These are phyloP conservation scores for Polydrusus pterygomalis DNA, from an alignment of 2,888 invertebrate species.

Conservation along the genomic window DNA sequence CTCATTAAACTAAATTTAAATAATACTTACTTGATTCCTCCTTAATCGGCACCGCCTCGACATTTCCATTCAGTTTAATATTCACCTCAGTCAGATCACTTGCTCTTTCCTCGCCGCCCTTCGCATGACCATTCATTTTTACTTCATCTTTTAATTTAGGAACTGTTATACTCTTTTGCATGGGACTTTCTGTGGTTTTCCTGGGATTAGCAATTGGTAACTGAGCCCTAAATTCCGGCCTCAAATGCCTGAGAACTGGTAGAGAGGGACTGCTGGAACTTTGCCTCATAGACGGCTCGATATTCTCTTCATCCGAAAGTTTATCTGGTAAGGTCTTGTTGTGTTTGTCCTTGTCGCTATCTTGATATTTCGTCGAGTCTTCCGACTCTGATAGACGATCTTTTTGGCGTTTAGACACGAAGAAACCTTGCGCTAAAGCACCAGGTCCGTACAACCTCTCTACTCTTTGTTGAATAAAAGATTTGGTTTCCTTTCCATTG, in stretches of 20 bases:
- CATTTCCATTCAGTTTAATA: conserved; percentile 52
- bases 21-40: conserved; percentile 56
- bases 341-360: conserved; percentile 58
- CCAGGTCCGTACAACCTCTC: conserved; percentile 92
- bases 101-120: conserved; percentile 59
- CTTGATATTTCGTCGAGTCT: conserved; percentile 29
- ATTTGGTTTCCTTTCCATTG: conserved; percentile 76
- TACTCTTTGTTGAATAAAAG: conserved; percentile 92
- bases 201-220: conserved; percentile 82
- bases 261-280: conserved; percentile 73
- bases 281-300: conserved; percentile 68
- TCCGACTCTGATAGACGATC: conserved; percentile 66
- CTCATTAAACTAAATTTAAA: too few species aligned
- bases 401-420: conserved; percentile 79
- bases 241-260: conserved; percentile 87
- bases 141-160: conserved; percentile 67
- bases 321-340: conserved; percentile 64
- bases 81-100: conserved; percentile 35
- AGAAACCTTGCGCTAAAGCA: conserved; percentile 89
- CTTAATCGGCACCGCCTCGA: conserved; percentile 40
- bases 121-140: conserved; percentile 65
- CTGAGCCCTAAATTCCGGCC: conserved; percentile 91
- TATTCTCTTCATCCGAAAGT: conserved; percentile 62
- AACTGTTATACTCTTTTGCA: conserved; percentile 69
- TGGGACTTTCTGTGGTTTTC: conserved; percentile 62